These are phyloP conservation scores for Manis crassicaudata DNA, from an alignment of 2,797 vertebrate species.

Conservation along the genomic window DNA sequence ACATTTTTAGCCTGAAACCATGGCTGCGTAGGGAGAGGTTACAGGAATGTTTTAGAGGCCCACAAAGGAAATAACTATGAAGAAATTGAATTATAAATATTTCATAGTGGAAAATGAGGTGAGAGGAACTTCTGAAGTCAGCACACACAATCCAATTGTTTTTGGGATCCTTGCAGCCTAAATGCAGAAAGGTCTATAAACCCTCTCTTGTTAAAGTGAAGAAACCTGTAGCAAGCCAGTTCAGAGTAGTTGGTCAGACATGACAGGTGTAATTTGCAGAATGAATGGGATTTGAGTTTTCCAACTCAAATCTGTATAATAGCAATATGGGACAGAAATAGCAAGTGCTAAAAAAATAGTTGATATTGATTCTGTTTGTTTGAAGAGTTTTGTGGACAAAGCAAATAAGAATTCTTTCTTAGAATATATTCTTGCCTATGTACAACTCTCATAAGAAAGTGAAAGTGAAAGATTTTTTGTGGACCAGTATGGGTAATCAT, in stretches of 20 bases:
- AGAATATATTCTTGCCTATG: neutral
- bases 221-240: neutral
- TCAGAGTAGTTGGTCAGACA: neutral
- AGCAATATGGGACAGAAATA: neutral
- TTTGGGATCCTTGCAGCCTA: neutral
- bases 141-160: neutral
- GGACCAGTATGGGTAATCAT: neutral
- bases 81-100: neutral
- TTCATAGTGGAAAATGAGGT: neutral
- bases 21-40: neutral
- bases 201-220: neutral
- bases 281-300: neutral
- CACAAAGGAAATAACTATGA: neutral
- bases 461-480: neutral
- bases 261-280: neutral
- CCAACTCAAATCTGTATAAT: neutral
- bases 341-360: neutral
- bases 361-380: neutral
- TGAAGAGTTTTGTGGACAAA: neutral
- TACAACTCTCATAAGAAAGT: neutral
- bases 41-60: neutral
- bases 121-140: conserved; percentile 3
- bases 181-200: neutral
- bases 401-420: neutral
- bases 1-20: neutral